Base-by-base conservation (phyloP, 35 echinoderm and acorn worm species). In the Antedon bifida region DNA sequence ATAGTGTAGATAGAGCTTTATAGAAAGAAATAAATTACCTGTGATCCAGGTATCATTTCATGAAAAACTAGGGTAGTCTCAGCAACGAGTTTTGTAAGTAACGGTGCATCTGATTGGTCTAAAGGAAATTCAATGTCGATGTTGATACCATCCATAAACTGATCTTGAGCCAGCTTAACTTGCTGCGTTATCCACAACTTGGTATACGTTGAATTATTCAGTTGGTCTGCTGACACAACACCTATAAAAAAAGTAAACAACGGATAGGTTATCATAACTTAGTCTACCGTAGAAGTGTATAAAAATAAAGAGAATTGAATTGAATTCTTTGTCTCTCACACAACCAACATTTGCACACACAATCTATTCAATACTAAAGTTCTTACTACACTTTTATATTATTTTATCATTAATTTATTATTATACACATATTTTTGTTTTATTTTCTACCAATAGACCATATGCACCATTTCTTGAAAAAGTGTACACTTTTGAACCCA, bases 111-210 rank as follows among this genome's bases (percentile, higher is more conserved):
- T 2, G 88, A 42, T 36, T 77, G 51, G 74, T 84, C 84, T 10
- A 99, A 74, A 26, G 90, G 81, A 26, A 86, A 83, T 76, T 99
- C 94, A 30, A 91, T 93, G 33, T 99, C 95, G 39, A 97, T 90
- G 79, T 99, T 99, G 28, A 99, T 93, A 33, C 95, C 95, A 74
- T 99, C 95, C 88, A 99, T 46, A 79, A 83, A 80, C 79, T 90
- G 78, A 30, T 35, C 46, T 2, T 86, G 86, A 4, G 88, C 84
- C 33, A 75, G 55, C 21, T 86, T 45, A 16, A 99, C 76, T 36
- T 80, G 34, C 14, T 84, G n/a, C 36, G 77, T 83, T 0, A 93
- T 81, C 95, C 95, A 99, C 26, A 83, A 46, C 0, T 73, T 88
- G 0, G 88, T 78, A 33, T 82, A 83, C 0, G 46, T 32, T 32